These are phyloP conservation scores for Oophaga pumilio DNA, from an alignment of 2,113 vertebrate species.

Conservation along the genomic window DNA sequence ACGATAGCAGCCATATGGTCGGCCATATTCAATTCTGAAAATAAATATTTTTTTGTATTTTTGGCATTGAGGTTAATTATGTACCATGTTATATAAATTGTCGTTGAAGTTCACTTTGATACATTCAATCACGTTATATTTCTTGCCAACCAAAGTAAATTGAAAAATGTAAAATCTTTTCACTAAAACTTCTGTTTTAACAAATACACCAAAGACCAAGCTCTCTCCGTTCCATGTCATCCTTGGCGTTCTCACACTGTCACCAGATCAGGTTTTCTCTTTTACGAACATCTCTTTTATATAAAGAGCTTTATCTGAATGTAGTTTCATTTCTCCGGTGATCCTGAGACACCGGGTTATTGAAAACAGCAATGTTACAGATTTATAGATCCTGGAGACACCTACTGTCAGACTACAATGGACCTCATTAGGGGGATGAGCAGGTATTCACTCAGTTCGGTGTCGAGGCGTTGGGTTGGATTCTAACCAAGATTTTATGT, in stretches of 20 bases:
- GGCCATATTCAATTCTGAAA: not conserved
- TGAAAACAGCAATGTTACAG: not conserved
- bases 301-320: constrained; percentile 11
- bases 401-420: not conserved
- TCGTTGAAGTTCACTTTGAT: not conserved
- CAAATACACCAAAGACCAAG: not conserved
- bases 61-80: not conserved
- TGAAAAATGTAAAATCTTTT: not conserved
- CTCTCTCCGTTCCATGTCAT: constrained; percentile 25
- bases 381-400: not conserved
- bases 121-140: not conserved
- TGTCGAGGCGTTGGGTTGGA: not conserved
- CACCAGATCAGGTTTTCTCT: constrained; percentile 39
- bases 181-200: not conserved
- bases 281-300: constrained; percentile 17
- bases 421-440: not conserved
- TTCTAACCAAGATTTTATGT: not conserved
- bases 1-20: not conserved
- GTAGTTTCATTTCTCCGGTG: not conserved
- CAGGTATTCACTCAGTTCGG: not conserved
- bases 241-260: constrained; percentile 11
- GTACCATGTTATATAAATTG: not conserved
- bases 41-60: not conserved
- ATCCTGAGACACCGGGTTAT: not conserved
- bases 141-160: not conserved